phyloP scores from a whole-genome alignment of 2,888 invertebrate species.

The Drosophila buzzatii region DNA sequence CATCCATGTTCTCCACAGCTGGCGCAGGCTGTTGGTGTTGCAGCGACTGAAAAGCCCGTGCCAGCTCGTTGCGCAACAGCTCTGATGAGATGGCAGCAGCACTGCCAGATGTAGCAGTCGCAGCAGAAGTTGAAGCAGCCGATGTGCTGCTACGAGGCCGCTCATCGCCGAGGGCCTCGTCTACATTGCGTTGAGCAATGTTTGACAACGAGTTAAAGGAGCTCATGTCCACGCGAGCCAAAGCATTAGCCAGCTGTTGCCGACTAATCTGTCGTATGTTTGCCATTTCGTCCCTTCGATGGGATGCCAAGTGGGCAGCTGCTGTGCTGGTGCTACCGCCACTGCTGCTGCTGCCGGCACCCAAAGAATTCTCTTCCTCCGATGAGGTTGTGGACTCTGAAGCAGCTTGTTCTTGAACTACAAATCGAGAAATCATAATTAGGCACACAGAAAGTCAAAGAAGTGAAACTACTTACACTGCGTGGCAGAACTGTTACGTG shows the following conservation, averaged over 20 bases:
- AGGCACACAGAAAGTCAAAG: background rate
- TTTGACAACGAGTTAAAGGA: constrained; percentile 84
- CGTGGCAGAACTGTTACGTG: constrained; percentile 77
- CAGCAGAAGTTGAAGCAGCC: background rate
- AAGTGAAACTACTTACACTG: constrained; percentile 56
- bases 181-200: constrained; percentile 84
- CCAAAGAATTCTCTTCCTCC: constrained; percentile 83
- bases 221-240: constrained; percentile 80
- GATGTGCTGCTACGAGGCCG: constrained; percentile 44
- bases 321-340: constrained; percentile 63
- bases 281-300: constrained; percentile 77
- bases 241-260: constrained; percentile 83
- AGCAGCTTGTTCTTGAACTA: constrained; percentile 82
- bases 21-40: constrained; percentile 32
- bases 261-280: constrained; percentile 84
- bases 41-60: constrained; percentile 62
- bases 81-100: constrained; percentile 88
- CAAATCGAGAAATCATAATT: background rate
- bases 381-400: constrained; percentile 85
- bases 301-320: constrained; percentile 57
- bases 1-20: constrained; percentile 60
- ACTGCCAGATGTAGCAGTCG: background rate
- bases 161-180: constrained; percentile 62
- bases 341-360: constrained; percentile 78
- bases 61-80: constrained; percentile 90